These are phyloP conservation scores for Crossaster papposus DNA, from an alignment of 53 echinoderm and acorn worm species.

Conservation along the genomic window DNA sequence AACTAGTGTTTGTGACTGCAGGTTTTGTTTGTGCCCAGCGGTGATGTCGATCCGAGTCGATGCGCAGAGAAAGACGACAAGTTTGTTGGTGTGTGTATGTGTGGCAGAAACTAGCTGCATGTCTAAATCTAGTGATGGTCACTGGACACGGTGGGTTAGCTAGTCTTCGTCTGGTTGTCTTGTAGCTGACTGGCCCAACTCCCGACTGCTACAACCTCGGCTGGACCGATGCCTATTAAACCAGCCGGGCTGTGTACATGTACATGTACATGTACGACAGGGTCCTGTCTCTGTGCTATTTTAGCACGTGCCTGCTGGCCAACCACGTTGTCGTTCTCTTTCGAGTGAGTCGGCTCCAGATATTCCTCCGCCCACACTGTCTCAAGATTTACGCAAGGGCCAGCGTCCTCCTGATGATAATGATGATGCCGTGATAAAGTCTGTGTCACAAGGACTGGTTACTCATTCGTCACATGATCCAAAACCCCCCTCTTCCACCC, in stretches of 20 bases:
- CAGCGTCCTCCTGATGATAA: neutral
- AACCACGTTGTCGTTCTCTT: neutral
- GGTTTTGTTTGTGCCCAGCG: neutral
- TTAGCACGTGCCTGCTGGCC: slow-evolving; percentile 44
- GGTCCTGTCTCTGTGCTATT: slow-evolving; percentile 26
- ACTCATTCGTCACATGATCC: slow-evolving; percentile 29
- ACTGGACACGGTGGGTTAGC: neutral
- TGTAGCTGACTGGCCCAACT: neutral
- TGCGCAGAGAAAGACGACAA: neutral
- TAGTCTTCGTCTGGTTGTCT: neutral
- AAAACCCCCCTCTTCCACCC: neutral
- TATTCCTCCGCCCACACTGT: slow-evolving; percentile 53
- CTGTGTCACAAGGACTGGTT: slow-evolving; percentile 21
- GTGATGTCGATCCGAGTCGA: neutral
- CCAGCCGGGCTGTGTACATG: neutral
- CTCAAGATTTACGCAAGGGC: neutral
- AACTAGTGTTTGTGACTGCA: neutral
- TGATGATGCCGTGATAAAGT: slow-evolving; percentile 9
- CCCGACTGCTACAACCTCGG: neutral
- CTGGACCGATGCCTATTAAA: neutral
- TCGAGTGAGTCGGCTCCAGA: slow-evolving; percentile 29
- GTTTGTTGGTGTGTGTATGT: neutral
- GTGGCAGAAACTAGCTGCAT: neutral
- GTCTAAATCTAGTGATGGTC: neutral
- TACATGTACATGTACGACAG: neutral